Percentiles rank a stretch among this genome's conserved stretches.
Evolutionary conservation across 1,140 invertebrate genomes (phyloP).

Genomic region (Sminthurinus signatus): DNA sequence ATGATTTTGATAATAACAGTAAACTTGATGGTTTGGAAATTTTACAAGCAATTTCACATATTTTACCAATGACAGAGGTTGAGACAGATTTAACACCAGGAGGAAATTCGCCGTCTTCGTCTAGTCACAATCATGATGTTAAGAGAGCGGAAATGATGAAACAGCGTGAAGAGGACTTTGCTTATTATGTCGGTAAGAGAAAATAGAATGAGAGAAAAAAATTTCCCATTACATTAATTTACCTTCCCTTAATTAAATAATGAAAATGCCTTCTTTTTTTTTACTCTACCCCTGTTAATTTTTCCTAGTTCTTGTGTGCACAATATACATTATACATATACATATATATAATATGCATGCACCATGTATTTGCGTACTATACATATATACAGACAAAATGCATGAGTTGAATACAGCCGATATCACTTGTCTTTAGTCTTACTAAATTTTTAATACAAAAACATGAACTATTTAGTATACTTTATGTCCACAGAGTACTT

Average conservation of each 20-base stretch:
- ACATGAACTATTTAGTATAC: too few relatives aligned
- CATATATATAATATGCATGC: too few relatives aligned
- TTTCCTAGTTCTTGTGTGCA: too few relatives aligned
- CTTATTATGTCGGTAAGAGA: slow-evolving; percentile 36
- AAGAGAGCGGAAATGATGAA: slow-evolving; percentile 29
- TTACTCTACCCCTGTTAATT: not conserved
- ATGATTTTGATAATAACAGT: slow-evolving; percentile 72
- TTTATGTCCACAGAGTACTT: too few relatives aligned
- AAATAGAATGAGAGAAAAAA: not conserved
- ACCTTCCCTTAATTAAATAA: not conserved
- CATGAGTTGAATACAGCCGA: too few relatives aligned
- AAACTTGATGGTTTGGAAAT: slow-evolving; percentile 75
- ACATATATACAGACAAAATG: too few relatives aligned
- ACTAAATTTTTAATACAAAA: too few relatives aligned
- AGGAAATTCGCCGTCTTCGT: too few relatives aligned
- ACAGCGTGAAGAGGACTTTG: slow-evolving; percentile 39
- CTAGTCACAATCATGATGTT: slow-evolving; percentile 15
- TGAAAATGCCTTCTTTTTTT: not conserved
- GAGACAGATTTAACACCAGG: slow-evolving; percentile 2
- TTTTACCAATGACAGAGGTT: slow-evolving; percentile 43
- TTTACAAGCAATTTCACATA: slow-evolving; percentile 52
- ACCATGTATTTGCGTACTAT: too few relatives aligned
- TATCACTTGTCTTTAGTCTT: too few relatives aligned
- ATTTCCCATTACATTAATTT: not conserved
- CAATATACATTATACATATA: too few relatives aligned